phyloP scores from a whole-genome alignment of 2,113 vertebrate genomes.

The Elaphurus davidianus region DNA sequence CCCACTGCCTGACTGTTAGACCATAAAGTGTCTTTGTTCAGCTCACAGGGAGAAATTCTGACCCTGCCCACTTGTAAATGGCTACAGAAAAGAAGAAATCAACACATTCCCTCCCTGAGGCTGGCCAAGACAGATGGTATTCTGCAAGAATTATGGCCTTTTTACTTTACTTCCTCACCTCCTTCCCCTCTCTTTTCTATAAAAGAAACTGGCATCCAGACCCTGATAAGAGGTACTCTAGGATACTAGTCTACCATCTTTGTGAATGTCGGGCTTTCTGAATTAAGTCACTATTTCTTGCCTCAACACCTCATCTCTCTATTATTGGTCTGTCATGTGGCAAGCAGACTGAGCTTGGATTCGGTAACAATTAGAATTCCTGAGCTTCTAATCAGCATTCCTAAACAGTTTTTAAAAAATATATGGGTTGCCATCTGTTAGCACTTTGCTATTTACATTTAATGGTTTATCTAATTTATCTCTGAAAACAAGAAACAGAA shows the following conservation, averaged over 20 bases:
- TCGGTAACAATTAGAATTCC: not conserved
- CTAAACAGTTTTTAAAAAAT: not conserved
- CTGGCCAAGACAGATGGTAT: not conserved
- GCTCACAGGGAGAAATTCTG: not conserved
- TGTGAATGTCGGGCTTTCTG: not conserved
- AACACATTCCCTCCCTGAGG: not conserved
- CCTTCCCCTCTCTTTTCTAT: not conserved
- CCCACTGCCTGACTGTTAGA: not conserved
- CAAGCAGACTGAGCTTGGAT: not conserved
- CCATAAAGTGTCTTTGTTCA: not conserved
- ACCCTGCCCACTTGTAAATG: not conserved
- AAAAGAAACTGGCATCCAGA: not conserved
- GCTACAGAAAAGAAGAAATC: not conserved
- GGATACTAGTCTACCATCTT: not conserved
- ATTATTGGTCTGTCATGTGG: not conserved
- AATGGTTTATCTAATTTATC: not conserved
- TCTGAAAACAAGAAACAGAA: not conserved
- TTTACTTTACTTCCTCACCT: not conserved
- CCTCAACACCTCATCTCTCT: not conserved
- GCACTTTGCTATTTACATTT: not conserved
- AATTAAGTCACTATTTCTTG: not conserved
- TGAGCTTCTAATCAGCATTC: not conserved
- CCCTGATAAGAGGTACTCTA: not conserved
- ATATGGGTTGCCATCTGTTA: not conserved
- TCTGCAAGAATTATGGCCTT: not conserved